Base-by-base conservation (phyloP, 2,797 vertebrate genomes). In the Eremophila alpestris region DNA sequence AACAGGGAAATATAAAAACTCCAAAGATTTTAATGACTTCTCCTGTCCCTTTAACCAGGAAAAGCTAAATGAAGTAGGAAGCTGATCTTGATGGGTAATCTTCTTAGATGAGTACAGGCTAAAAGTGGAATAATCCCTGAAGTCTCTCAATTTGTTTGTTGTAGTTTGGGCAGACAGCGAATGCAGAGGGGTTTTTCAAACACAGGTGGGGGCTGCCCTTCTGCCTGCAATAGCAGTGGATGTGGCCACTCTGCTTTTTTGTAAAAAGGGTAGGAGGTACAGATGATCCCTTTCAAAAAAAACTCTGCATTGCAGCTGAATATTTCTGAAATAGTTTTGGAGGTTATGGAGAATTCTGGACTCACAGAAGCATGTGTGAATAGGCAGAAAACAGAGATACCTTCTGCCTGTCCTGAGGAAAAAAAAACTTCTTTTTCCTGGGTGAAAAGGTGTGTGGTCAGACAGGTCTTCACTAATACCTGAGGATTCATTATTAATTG, bases 71-170 rank as follows among this genome's bases (percentile, higher is more conserved):
- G 64, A 96, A 96, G 85, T 84, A 77, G 91, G 77, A 90, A 84
- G 90, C 79, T 83, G 93, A 96, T 95, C 95, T 96, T 94, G 62
- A 52, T 95, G 24, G 34, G 51, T 93, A 97, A 96, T 95, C 94
- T 94, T 76, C 94, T 97, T 97, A 97, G 83, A 95, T 65, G 83
- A 90, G 71, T 78, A 83, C 86, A 90, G 22, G 90, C 94, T 97
- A 96, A 97, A 97, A 95, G 93, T 89, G 86, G 94, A 95, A 95
- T 94, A 96, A 97, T 96, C 94, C 92, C 93, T 14, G 70, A 89
- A 75, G 90, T 77, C 71, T 93, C 54, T 95, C 43, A 64, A 85
- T 91, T 96, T 81, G 38, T 92, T 90, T 83, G 45, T 68, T 91
- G 81, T 80, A 87, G 34, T 96, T 92, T 93, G 79, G 80, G 41